phyloP scores from a whole-genome alignment of 2,113 vertebrate genomes.

The Nettapus auritus region DNA sequence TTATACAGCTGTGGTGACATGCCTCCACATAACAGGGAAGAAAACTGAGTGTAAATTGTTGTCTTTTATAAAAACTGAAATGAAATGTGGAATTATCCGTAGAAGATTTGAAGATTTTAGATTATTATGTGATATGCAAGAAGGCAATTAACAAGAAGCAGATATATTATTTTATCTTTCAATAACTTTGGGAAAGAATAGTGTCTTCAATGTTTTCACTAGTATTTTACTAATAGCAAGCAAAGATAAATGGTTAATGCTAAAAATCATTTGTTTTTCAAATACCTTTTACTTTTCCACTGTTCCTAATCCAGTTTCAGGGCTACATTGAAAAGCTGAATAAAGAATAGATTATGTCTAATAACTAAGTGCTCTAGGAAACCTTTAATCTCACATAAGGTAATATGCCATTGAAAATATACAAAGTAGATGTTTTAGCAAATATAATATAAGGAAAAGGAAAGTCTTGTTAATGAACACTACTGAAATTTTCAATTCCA shows the following conservation, averaged over 20 bases:
- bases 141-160: neutral
- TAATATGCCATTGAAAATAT: neutral
- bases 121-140: neutral
- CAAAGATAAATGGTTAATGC: neutral
- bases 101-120: neutral
- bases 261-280: neutral
- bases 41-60: neutral
- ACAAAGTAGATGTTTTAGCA: neutral
- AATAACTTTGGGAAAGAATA: neutral
- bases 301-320: neutral
- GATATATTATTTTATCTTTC: neutral
- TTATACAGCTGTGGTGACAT: neutral
- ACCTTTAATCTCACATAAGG: neutral
- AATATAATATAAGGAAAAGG: neutral
- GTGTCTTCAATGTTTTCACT: neutral
- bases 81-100: neutral
- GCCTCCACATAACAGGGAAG: neutral
- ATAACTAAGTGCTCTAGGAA: neutral
- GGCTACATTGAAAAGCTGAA: neutral
- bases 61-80: neutral
- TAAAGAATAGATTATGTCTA: neutral
- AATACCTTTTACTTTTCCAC: neutral
- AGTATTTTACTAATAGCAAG: neutral
- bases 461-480: neutral
- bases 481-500: neutral